Percentiles rank a stretch among this genome's conserved stretches.
These are phyloP conservation scores for Cyprinodon brontotheroides DNA, from an alignment of 2,113 vertebrate species.

Conservation along the genomic window DNA sequence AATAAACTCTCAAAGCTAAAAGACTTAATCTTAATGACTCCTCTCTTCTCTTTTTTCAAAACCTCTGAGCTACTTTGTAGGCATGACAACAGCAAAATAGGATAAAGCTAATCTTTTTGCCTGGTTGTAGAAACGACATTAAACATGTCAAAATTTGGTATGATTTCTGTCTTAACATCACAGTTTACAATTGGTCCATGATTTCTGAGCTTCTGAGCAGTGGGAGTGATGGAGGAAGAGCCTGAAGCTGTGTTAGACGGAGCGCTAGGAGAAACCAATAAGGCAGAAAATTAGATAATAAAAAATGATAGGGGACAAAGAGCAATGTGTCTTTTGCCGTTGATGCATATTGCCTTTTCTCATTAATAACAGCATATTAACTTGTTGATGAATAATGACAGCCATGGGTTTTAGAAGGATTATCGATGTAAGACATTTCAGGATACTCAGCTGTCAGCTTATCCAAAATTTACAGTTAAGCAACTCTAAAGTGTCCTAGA, in stretches of 20 bases:
- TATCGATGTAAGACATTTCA: slow-evolving; percentile 29
- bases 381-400: slow-evolving; percentile 50
- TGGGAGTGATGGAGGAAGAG: slow-evolving; percentile 29
- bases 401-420: slow-evolving; percentile 10
- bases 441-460: slow-evolving; percentile 3
- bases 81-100: slow-evolving; percentile 35
- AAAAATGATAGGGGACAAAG: slow-evolving; percentile 66
- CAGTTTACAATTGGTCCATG: slow-evolving; percentile 64
- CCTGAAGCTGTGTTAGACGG: slow-evolving; percentile 26
- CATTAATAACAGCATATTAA: slow-evolving; percentile 47
- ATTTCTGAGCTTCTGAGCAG: slow-evolving; percentile 33
- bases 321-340: slow-evolving; percentile 59
- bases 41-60: slow-evolving; percentile 46
- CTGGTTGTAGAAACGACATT: slow-evolving; percentile 58
- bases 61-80: slow-evolving; percentile 51
- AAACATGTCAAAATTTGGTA: slow-evolving; percentile 66
- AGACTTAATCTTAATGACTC: slow-evolving; percentile 43
- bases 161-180: slow-evolving; percentile 59
- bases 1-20: slow-evolving; percentile 27
- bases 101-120: slow-evolving; percentile 45
- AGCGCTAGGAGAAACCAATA: slow-evolving; percentile 63
- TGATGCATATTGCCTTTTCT: slow-evolving; percentile 56
- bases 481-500: not conserved
- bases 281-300: slow-evolving; percentile 71
- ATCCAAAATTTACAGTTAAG: slow-evolving; percentile 3